phyloP scores from a whole-genome alignment of 2,113 vertebrate genomes.

The Marcusenius ussheri region DNA sequence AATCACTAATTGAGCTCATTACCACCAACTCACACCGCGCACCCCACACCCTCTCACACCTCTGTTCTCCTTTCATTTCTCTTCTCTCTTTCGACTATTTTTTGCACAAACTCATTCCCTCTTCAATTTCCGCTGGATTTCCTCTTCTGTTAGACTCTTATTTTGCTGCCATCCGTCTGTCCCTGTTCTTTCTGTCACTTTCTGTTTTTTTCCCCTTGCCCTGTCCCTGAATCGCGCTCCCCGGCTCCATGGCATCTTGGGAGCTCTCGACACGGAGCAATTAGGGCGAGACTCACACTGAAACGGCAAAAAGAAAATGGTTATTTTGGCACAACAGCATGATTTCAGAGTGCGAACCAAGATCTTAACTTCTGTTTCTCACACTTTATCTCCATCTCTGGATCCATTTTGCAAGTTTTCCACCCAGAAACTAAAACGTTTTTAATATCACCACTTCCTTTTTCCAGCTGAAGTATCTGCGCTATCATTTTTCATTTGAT shows the following conservation, averaged over 20 bases:
- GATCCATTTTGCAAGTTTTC: slow-evolving; percentile 12
- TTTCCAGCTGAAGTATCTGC: neutral
- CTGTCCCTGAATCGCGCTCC: neutral
- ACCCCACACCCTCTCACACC: slow-evolving; percentile 48
- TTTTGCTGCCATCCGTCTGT: slow-evolving; percentile 43
- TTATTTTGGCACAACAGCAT: slow-evolving; percentile 12
- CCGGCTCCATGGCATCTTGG: slow-evolving; percentile 22
- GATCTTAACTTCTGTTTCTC: neutral
- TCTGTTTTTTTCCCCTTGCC: slow-evolving; percentile 23
- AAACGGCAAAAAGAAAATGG: neutral
- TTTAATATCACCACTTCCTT: neutral
- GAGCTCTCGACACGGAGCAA: slow-evolving; percentile 37
- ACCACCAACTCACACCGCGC: slow-evolving; percentile 94
- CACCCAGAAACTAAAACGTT: neutral
- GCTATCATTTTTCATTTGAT: neutral
- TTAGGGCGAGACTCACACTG: neutral
- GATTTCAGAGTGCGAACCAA: neutral
- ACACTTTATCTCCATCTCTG: neutral
- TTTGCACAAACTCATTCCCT: neutral
- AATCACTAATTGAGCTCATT: slow-evolving; percentile 99
- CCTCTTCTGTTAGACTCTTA: neutral
- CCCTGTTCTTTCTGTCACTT: slow-evolving; percentile 15
- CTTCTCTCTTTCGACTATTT: neutral
- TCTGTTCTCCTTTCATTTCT: slow-evolving; percentile 18
- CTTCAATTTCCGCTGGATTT: neutral